Percentiles rank a stretch among this genome's conserved stretches.
These are phyloP conservation scores for Drosophila lowei DNA, from an alignment of 1,140 invertebrate species.

Conservation along the genomic window DNA sequence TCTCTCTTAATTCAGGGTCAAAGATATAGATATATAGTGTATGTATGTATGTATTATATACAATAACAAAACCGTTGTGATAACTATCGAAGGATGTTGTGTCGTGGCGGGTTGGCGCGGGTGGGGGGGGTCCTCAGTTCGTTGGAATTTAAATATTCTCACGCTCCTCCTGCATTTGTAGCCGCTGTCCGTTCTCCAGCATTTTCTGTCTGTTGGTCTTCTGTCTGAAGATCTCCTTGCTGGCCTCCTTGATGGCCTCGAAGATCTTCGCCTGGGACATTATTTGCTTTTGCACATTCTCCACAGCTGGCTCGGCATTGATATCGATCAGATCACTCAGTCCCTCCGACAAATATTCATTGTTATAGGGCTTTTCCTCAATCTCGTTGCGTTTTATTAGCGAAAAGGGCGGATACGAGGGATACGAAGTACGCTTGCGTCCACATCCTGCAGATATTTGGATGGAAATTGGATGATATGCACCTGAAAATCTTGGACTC, in stretches of 20 bases:
- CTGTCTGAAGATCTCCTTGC: constrained; percentile 86
- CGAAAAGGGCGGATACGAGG: constrained; percentile 83
- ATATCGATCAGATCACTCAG: constrained; percentile 86
- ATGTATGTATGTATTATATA: constrained; percentile 19
- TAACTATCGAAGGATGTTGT: constrained; percentile 17
- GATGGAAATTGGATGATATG: neutral
- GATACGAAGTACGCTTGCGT: constrained; percentile 85
- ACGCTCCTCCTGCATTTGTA: constrained; percentile 37
- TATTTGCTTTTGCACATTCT: constrained; percentile 89
- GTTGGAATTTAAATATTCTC: constrained; percentile 58
- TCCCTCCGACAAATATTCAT: constrained; percentile 84
- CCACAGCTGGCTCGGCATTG: constrained; percentile 87
- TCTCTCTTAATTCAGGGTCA: constrained; percentile 22
- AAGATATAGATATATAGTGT: constrained; percentile 21
- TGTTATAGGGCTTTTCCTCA: constrained; percentile 71
- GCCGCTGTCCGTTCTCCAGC: constrained; percentile 50
- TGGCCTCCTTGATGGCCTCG: constrained; percentile 90
- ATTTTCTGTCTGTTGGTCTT: constrained; percentile 81
- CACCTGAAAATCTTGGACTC: neutral
- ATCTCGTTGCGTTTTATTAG: constrained; percentile 72
- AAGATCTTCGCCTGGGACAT: constrained; percentile 90
- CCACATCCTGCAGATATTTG: constrained; percentile 85
- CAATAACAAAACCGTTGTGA: constrained; percentile 48
- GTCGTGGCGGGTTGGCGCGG: constrained; percentile 1
- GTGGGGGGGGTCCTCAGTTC: neutral